These are phyloP conservation scores for Halcyon smyrnensis DNA, from an alignment of 2,797 vertebrate genomes.

Conservation along the genomic window DNA sequence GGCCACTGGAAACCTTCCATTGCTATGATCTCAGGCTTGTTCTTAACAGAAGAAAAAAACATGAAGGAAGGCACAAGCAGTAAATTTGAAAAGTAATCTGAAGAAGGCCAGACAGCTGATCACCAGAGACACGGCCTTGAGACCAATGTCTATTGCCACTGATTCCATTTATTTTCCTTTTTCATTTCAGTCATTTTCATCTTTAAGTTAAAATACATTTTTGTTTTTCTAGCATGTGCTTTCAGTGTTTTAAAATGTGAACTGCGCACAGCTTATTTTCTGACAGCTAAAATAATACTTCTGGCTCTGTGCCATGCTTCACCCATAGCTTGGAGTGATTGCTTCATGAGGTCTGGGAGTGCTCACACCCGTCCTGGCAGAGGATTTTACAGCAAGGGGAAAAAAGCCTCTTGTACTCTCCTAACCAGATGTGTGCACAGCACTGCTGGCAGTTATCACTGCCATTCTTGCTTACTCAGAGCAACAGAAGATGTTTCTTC, in stretches of 20 bases:
- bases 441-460: not conserved
- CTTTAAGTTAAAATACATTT: not conserved
- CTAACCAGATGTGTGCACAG: not conserved
- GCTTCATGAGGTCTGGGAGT: not conserved
- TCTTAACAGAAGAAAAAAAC: not conserved
- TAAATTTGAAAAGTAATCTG: not conserved
- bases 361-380: not conserved
- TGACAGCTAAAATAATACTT: not conserved
- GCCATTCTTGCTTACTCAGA: not conserved
- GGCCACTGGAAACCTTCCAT: not conserved
- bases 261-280: not conserved
- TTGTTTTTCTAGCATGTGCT: not conserved
- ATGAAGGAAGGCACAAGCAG: fast-evolving
- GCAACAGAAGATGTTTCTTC: not conserved
- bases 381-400: not conserved
- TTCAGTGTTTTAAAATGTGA: not conserved
- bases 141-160: not conserved
- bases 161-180: not conserved
- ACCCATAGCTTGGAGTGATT: not conserved
- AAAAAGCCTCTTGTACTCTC: not conserved
- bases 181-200: not conserved
- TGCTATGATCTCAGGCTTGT: not conserved
- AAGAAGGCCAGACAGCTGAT: not conserved
- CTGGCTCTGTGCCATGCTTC: not conserved
- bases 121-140: not conserved